Evolutionary conservation across 2,888 invertebrate species (phyloP), one percentile per base, ranked within the genome.

Genomic region (Apodemia mormo): DNA sequence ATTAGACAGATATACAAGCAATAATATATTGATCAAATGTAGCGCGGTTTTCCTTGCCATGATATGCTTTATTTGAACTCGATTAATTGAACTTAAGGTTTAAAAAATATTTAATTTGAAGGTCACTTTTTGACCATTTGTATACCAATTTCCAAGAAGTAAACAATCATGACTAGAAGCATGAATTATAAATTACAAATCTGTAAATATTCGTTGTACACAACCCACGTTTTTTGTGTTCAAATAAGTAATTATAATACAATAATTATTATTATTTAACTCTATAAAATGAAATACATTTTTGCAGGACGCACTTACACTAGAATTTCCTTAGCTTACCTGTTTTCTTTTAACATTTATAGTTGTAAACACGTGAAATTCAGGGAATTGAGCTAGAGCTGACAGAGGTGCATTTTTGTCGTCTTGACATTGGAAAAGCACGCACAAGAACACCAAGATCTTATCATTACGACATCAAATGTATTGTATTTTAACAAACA

Each of bases 251-350:
- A n/a, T 76, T 77, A 72, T 73, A 72, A 75, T 75, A 76, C 69
- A 72, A 75, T 74, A 71, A 74, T 76, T 67, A 75, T 71, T 76
- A 76, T 75, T 71, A 73, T 72, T 76, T 71, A 71, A 80, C 84
- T 88, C 88, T 89, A 88, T 83, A 77, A 86, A 89, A 87, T 89
- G 88, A 89, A 90, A 89, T 88, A 80, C 76, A 89, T 87, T 90
- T 83, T 83, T 84, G 88, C 85, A 89, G 87, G 82, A 82, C 81
- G 78, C 75, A 76, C 80, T 85, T 86, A 83, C 52, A 73, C 77
- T 79, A 73, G 37, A 69, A 75, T 78, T 81, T 78, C 83, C 87
- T 88, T 85, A 88, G 85, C 87, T 85, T 82, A 86, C 86, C 83
- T 85, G 89, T 88, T 87, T 88, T 88, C 86, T 87, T 86, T 85